Conservation (phyloP, 2,113 vertebrate genomes). For the Nibea coibor region DNA sequence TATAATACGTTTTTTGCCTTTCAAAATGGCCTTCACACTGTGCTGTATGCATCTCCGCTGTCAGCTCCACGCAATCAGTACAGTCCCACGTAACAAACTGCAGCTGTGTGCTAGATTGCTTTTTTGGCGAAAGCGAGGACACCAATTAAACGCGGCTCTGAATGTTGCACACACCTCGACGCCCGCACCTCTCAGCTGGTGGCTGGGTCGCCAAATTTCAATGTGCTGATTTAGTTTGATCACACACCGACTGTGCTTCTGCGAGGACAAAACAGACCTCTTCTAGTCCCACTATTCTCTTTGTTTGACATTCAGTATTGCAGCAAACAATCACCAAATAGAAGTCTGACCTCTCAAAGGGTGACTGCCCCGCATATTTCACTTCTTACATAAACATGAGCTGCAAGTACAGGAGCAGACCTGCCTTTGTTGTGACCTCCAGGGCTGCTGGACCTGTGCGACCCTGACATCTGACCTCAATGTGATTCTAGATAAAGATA, state of each 20-base stretch:
- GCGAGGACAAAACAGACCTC: neutral
- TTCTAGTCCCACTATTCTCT: neutral
- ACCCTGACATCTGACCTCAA: conserved; percentile 5
- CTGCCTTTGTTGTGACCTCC: neutral
- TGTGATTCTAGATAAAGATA: neutral
- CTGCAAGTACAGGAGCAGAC: neutral
- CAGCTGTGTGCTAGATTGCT: conserved; percentile 59
- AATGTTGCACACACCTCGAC: conserved; percentile 32
- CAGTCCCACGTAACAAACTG: conserved; percentile 17
- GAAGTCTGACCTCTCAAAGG: neutral
- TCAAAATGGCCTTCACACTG: conserved; percentile 24
- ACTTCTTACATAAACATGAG: neutral
- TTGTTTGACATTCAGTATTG: conserved; percentile 8
- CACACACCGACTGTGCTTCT: neutral
- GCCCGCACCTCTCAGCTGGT: conserved; percentile 1
- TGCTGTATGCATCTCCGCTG: conserved; percentile 23
- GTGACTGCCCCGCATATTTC: neutral
- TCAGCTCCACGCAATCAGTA: conserved; percentile 32
- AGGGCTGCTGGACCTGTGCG: neutral
- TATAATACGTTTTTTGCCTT: conserved; percentile 14
- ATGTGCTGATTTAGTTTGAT: conserved; percentile 22
- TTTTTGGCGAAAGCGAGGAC: conserved; percentile 34
- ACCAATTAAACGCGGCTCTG: conserved; percentile 40
- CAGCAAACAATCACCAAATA: neutral
- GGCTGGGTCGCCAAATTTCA: neutral